A percentile compares a stretch with the other conserved stretches of the same genome.
phyloP scores from a whole-genome alignment of 2,113 vertebrate genomes.

The Zosterops lateralis region DNA sequence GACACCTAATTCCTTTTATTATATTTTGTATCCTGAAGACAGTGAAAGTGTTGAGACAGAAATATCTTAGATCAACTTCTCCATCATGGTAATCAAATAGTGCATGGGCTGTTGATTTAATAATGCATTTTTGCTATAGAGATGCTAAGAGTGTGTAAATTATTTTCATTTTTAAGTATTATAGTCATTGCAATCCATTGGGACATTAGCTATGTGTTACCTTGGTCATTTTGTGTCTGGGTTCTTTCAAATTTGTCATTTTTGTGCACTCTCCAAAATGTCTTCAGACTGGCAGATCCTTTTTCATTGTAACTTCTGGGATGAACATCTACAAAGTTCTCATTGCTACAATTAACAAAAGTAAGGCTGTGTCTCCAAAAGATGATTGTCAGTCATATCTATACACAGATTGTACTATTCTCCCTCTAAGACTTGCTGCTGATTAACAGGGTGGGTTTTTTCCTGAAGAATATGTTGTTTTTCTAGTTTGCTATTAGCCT shows the following conservation, averaged over 20 bases:
- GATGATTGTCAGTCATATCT: not conserved
- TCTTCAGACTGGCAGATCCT: not conserved
- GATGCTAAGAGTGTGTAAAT: not conserved
- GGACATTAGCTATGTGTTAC: not conserved
- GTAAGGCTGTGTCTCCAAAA: not conserved
- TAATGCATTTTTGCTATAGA: not conserved
- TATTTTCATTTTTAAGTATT: not conserved
- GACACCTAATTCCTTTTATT: constrained; percentile 15
- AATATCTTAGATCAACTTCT: constrained; percentile 20
- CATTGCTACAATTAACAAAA: not conserved
- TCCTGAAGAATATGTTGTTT: not conserved
- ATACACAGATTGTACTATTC: not conserved
- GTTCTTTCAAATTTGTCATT: not conserved
- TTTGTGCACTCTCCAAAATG: not conserved
- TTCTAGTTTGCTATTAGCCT: constrained; percentile 12
- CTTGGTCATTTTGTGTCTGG: not conserved
- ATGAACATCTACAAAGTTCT: not conserved
- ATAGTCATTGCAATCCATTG: not conserved
- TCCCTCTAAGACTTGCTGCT: not conserved
- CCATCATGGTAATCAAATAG: constrained; percentile 2
- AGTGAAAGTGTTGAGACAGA: constrained; percentile 15
- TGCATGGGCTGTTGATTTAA: not conserved
- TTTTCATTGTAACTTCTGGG: not conserved
- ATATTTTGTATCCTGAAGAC: constrained; percentile 13
- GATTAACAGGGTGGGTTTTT: not conserved